Base-by-base conservation (phyloP, 2,888 invertebrate species). In the Drosophila picticornis region DNA sequence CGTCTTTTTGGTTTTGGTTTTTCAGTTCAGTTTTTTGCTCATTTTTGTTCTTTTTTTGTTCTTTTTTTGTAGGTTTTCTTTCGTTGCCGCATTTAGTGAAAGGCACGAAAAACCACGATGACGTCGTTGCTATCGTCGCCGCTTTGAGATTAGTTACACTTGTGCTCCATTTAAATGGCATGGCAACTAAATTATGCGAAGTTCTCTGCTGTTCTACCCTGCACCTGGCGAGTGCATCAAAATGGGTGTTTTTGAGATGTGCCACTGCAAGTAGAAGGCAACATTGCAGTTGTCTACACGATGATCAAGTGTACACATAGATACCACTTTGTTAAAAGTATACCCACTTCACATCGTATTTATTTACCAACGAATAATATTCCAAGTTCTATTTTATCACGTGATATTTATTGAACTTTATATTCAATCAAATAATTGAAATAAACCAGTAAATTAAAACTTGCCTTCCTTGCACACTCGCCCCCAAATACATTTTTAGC, bases 131-230 rank as follows among this genome's bases (percentile, higher is more conserved):
- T 61, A 63, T 79, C 68, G 76, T 80, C 74, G 73, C 53, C 73
- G 83, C 73, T 78, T 73, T 65, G 76, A 87, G 91, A 91, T 90
- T 91, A 90, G 90, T 85, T 87, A 84, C 90, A 90, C 90, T 90
- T 90, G 85, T 88, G 91, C 91, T 90, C 91, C 83, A 87, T 83
- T 90, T 91, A 87, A 85, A 86, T 86, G 83, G 82, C 75, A 85
- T 77, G 80, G 79, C 84, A 84, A 88, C 83, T 89, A 87, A 90
- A 90, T 90, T 91, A 90, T 90, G 91, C 91, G 75, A 90, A 90
- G 77, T 88, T 90, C 83, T 87, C 64, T 62, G 40, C 65, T 11
- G 19, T 59, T 52, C 48, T 67, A 67, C 67, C 67, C 67, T 67
- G 55, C 38, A 60, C 16, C 16, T 16, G 9, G 16, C 4, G 25